Evolutionary conservation across 1,140 invertebrate genomes (phyloP), one percentile per base, ranked within the genome.

Genomic region (Homalodisca vitripennis): DNA sequence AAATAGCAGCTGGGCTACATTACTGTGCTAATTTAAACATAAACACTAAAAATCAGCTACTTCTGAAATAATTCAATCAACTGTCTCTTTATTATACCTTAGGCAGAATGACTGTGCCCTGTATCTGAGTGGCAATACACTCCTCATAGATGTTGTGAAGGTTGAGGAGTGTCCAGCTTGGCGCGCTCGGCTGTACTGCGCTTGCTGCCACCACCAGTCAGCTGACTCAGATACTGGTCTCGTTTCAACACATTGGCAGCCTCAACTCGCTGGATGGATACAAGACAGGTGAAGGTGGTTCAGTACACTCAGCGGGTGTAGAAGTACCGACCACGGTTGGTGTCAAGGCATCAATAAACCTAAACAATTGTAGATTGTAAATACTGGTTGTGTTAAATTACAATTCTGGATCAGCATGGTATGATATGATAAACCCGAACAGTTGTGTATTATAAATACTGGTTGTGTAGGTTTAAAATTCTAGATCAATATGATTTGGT

Each of bases 251-350:
- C 86, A 81, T 98, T 98, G 20, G 92, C 89, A 22, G 92, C 86
- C 77, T 95, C 87, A 0, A 97, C 93, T 74, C 89, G 86, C 41
- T 88, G 86, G 46, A n/a, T n/a, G n/a, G 46, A 95, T 89, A 77
- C 94, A 97, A 14, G 90, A 87, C 87, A 84, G 84, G 77, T 97
- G 93, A 27, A 98, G 84, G 76, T 94, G 92, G 79, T 97, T 97
- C 1, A 98, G 83, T 2, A 98, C 90, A 0, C 93, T 92, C 34
- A 96, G 83, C 0, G 95, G 92, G 81, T 98, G 95, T 68, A 98
- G 83, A 48, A n/a, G n/a, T n/a, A 48, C 84, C 88, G 0, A 89
- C 86, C 26, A 98, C 81, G 0, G 92, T 93, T 2, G 55, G 94
- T 29, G 91, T 95, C 2, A 97, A 91, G 1, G 93, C 89, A 80